These are phyloP conservation scores for Amphiprion percula DNA, from an alignment of 2,113 vertebrate species.

Conservation along the genomic window DNA sequence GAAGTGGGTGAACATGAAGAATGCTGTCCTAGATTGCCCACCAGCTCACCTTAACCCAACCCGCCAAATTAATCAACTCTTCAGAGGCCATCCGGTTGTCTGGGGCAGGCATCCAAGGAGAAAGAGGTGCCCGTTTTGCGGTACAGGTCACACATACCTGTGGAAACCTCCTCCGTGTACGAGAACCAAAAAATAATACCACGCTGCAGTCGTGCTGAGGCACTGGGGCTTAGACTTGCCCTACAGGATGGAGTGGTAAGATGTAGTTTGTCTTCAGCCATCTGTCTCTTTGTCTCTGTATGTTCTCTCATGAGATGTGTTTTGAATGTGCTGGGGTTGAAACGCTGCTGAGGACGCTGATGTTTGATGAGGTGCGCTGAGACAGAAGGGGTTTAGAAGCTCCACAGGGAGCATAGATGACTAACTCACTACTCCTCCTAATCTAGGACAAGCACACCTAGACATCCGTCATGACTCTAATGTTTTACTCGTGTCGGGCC, in stretches of 20 bases:
- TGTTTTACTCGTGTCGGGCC: constrained; percentile 84
- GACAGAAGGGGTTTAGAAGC: constrained; percentile 61
- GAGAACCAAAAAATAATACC: constrained; percentile 22
- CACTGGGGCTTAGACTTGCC: constrained; percentile 52
- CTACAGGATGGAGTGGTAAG: constrained; percentile 59
- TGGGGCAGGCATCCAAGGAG: constrained; percentile 67
- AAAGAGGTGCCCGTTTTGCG: constrained; percentile 43
- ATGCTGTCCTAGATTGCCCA: constrained; percentile 85
- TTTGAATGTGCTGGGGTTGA: constrained; percentile 65
- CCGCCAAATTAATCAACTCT: constrained; percentile 79
- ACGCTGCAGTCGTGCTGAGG: background rate
- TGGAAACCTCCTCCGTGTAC: constrained; percentile 46
- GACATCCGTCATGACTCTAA: constrained; percentile 86
- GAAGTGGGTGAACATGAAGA: constrained; percentile 86
- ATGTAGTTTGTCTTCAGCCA: constrained; percentile 69
- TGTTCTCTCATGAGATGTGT: constrained; percentile 65
- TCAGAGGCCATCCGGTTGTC: constrained; percentile 74
- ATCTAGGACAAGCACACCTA: constrained; percentile 87
- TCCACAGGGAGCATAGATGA: constrained; percentile 76
- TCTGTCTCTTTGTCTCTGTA: constrained; percentile 72
- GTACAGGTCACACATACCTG: constrained; percentile 73
- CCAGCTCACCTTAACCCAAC: constrained; percentile 77
- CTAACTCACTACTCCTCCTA: constrained; percentile 81
- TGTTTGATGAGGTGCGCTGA: constrained; percentile 79
- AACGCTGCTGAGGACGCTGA: constrained; percentile 75